These are phyloP conservation scores for Dendrolimus houi DNA, from an alignment of 2,888 invertebrate genomes.

Conservation along the genomic window DNA sequence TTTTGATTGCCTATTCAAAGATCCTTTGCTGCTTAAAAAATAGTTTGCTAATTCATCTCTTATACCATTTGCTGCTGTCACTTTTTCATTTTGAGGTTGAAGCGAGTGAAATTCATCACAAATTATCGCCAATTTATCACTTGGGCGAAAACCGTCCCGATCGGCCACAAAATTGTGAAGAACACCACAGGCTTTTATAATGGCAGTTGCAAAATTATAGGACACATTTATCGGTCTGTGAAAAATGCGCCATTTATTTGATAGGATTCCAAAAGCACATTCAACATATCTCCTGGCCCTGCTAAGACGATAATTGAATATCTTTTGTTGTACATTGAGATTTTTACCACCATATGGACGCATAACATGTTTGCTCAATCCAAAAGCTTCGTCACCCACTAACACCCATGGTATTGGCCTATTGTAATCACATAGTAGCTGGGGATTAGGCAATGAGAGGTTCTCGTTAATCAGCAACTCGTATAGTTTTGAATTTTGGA, in stretches of 20 bases:
- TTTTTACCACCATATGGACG: slow-evolving; percentile 11
- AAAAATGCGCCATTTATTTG: slow-evolving; percentile 13
- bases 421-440: slow-evolving; percentile 6
- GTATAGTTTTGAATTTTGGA: slow-evolving; percentile 17
- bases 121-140: neutral
- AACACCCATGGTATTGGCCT: slow-evolving; percentile 12
- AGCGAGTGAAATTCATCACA: too few relatives aligned
- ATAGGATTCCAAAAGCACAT: slow-evolving; percentile 10
- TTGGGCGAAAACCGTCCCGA: neutral
- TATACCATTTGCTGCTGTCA: slow-evolving; percentile 16
- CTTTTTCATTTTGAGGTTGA: slow-evolving; percentile 10
- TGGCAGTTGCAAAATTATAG: slow-evolving; percentile 8
- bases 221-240: slow-evolving; percentile 7
- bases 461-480: slow-evolving; percentile 13
- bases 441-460: slow-evolving; percentile 8
- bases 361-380: slow-evolving; percentile 11
- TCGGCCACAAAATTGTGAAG: slow-evolving; percentile 3
- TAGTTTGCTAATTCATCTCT: slow-evolving; percentile 20
- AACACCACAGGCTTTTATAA: slow-evolving; percentile 5
- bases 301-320: slow-evolving; percentile 8
- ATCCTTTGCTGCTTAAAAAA: slow-evolving; percentile 15
- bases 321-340: slow-evolving; percentile 9
- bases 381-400: slow-evolving; percentile 14
- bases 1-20: slow-evolving; percentile 16
- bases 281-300: slow-evolving; percentile 11